Evolutionary conservation across 2,797 vertebrate genomes (phyloP), one percentile per base, ranked within the genome.

Genomic region (Ficedula albicollis): DNA sequence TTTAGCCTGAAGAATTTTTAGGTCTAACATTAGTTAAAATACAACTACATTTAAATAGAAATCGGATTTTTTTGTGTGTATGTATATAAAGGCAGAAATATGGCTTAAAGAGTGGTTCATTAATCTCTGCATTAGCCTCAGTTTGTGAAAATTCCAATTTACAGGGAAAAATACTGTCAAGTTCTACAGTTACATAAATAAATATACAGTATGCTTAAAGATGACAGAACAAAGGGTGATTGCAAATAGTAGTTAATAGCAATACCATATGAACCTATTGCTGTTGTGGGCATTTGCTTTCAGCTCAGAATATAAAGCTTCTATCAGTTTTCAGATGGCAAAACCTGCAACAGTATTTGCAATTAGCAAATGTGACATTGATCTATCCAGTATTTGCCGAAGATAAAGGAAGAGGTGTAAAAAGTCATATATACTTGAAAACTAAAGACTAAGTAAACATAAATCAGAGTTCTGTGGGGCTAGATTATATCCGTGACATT

Each of bases 401-500:
- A 82, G 84, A 49, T 60, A 91, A 90, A 92, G 62, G 21, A 62
- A 58, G 48, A 56, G 44, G 44, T 72, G 36, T 41, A 90, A 77
- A 92, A 74, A 89, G 51, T 39, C 15, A 22, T 18, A 85, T n/a
- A 77, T 15, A 80, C 55, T 75, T 66, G 72, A 93, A 89, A 93
- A 73, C 13, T 46, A 70, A 95, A 90, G 59, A 77, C 26, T 67
- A 60, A 84, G 67, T 67, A 94, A 88, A 92, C 36, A 81, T 20
- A 85, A 93, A 62, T 60, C 41, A 82, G 36, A 80, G 44, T 76
- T 94, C 26, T 80, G 56, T 86, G 59, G 74, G 93, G 69, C 62
- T 77, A 70, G 75, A 87, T 88, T 81, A 75, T 84, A 87, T 84
- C 91, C 0, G 1, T 95, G 94, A 95, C 94, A 95, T 97, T 95